Percentiles rank a stretch among this genome's conserved stretches.
Conservation (phyloP, 2,797 vertebrate species). For the Heteromormyrus szaboi region DNA sequence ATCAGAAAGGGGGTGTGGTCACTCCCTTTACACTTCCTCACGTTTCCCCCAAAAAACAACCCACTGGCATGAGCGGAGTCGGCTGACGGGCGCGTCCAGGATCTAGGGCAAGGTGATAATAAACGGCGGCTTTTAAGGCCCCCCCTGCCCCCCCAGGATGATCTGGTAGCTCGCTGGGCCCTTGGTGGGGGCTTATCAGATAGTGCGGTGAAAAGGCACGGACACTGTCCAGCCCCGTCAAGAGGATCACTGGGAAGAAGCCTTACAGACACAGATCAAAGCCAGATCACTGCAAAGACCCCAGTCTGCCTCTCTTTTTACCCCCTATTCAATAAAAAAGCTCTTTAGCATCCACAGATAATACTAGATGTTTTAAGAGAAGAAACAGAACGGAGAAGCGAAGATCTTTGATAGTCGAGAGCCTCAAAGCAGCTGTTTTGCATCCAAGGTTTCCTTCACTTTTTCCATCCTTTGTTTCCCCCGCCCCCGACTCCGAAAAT, state of each 20-base stretch:
- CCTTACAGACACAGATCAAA: slow-evolving; percentile 82
- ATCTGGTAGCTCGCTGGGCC: slow-evolving; percentile 64
- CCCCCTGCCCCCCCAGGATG: neutral
- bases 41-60: neutral
- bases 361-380: slow-evolving; percentile 68
- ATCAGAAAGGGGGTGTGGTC: neutral
- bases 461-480: neutral
- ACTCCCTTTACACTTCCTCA: neutral
- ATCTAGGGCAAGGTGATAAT: slow-evolving; percentile 25
- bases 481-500: neutral
- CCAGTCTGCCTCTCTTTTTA: neutral
- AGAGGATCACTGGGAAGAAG: slow-evolving; percentile 81
- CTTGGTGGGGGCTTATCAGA: slow-evolving; percentile 69
- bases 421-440: slow-evolving; percentile 58
- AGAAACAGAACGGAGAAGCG: slow-evolving; percentile 57
- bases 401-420: slow-evolving; percentile 49
- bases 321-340: slow-evolving; percentile 55
- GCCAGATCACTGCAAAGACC: slow-evolving; percentile 63
- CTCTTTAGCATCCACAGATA: slow-evolving; percentile 74
- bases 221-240: slow-evolving; percentile 73
- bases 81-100: slow-evolving; percentile 32
- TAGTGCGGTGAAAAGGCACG: slow-evolving; percentile 67
- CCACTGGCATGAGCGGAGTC: neutral
- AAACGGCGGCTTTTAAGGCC: slow-evolving; percentile 31
- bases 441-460: slow-evolving; percentile 53